Evolutionary conservation across 2,888 invertebrate species (phyloP).

Genomic region (Aphodius sticticus): DNA sequence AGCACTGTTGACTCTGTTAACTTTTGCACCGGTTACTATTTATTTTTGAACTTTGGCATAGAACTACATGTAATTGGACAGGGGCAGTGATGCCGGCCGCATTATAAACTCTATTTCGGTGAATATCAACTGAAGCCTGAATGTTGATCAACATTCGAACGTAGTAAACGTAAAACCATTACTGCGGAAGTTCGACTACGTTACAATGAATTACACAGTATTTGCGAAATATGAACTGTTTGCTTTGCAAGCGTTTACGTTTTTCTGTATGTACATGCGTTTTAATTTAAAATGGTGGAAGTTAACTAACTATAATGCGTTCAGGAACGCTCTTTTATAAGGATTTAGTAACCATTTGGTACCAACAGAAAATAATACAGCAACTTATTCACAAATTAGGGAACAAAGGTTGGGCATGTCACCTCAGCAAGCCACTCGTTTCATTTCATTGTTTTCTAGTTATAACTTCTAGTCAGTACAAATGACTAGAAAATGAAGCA

Average conservation of each 20-base stretch:
- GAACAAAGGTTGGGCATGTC: no score
- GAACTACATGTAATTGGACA: constrained; percentile 30
- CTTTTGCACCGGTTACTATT: constrained; percentile 32
- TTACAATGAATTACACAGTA: neutral
- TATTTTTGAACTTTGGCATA: constrained; percentile 38
- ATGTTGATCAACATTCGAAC: constrained; percentile 4
- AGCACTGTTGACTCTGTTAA: constrained; percentile 27
- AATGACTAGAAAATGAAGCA: no score
- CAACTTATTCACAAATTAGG: no score
- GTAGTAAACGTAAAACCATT: neutral
- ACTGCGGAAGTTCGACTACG: neutral
- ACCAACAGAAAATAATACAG: no score
- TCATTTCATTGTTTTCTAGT: no score
- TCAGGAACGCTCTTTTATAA: no score
- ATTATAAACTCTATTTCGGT: neutral
- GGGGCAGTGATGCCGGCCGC: neutral
- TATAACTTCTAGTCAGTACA: no score
- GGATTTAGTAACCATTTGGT: no score
- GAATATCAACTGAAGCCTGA: neutral
- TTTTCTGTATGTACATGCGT: neutral
- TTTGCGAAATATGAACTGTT: neutral
- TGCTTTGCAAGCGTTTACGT: neutral
- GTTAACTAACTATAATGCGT: no score
- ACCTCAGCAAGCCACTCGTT: no score
- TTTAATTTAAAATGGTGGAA: no score